Evolutionary conservation across 2,113 vertebrate genomes (phyloP).

Genomic region (Tachysurus fulvidraco): DNA sequence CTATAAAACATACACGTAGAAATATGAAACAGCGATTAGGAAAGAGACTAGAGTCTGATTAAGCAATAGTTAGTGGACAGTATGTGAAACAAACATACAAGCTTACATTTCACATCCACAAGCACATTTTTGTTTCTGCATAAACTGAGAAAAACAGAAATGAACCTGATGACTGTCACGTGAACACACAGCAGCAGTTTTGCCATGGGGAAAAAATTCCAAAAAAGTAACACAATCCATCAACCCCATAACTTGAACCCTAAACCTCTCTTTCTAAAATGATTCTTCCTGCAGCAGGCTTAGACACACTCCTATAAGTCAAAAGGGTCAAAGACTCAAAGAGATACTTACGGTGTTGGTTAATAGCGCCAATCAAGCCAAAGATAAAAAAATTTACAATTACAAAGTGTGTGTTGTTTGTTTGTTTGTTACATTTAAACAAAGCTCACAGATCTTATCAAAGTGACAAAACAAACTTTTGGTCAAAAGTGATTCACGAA

Average conservation of each 20-base stretch:
- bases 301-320: constrained; percentile 21
- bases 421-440: neutral
- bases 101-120: neutral
- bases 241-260: constrained; percentile 6
- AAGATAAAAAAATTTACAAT: neutral
- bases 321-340: neutral
- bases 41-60: neutral
- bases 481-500: constrained; percentile 2
- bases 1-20: neutral
- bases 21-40: neutral
- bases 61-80: neutral
- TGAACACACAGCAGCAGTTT: constrained; percentile 5
- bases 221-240: constrained; percentile 21
- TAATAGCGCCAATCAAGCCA: neutral
- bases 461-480: neutral
- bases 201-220: constrained; percentile 32
- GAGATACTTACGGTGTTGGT: neutral
- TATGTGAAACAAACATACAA: neutral
- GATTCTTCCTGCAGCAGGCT: constrained; percentile 4
- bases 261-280: constrained; percentile 5
- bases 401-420: neutral
- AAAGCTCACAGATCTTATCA: neutral
- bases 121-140: neutral
- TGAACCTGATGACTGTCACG: neutral
- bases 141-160: neutral